Percentiles rank a stretch among this genome's conserved stretches.
Evolutionary conservation across 2,797 vertebrate species (phyloP).

Genomic region (Cercopithecus neglectus): DNA sequence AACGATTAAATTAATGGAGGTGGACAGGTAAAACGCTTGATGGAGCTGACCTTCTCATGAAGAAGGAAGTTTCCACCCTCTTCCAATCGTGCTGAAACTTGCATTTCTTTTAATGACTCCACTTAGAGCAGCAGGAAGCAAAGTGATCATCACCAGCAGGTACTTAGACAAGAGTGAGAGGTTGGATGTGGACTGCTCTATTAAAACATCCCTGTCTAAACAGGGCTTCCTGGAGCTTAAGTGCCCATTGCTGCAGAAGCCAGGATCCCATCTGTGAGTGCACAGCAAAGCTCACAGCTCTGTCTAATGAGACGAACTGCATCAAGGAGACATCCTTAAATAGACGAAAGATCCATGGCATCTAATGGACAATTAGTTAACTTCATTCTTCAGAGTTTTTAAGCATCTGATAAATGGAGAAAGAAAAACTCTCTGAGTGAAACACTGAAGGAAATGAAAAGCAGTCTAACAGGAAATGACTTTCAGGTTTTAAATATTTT

Average conservation of each 20-base stretch:
- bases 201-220: conserved; percentile 74
- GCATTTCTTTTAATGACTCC: conserved; percentile 73
- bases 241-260: conserved; percentile 71
- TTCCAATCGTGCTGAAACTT: conserved; percentile 55
- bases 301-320: conserved; percentile 64
- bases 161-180: conserved; percentile 79
- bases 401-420: conserved; percentile 72
- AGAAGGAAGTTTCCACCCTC: conserved; percentile 36
- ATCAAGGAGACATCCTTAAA: conserved; percentile 73
- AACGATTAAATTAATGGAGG: neutral
- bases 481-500: conserved; percentile 16
- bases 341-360: conserved; percentile 67
- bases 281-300: conserved; percentile 29
- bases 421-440: neutral
- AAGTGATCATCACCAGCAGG: conserved; percentile 69
- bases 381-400: conserved; percentile 74
- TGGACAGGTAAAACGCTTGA: neutral
- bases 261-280: conserved; percentile 63
- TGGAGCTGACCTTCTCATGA: conserved; percentile 61
- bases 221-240: conserved; percentile 79
- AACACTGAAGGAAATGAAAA: neutral
- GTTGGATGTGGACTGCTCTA: conserved; percentile 63
- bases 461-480: neutral
- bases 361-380: conserved; percentile 78
- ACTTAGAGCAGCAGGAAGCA: conserved; percentile 79